phyloP scores from a whole-genome alignment of 2,113 vertebrate genomes.

The Anoura caudifer region DNA sequence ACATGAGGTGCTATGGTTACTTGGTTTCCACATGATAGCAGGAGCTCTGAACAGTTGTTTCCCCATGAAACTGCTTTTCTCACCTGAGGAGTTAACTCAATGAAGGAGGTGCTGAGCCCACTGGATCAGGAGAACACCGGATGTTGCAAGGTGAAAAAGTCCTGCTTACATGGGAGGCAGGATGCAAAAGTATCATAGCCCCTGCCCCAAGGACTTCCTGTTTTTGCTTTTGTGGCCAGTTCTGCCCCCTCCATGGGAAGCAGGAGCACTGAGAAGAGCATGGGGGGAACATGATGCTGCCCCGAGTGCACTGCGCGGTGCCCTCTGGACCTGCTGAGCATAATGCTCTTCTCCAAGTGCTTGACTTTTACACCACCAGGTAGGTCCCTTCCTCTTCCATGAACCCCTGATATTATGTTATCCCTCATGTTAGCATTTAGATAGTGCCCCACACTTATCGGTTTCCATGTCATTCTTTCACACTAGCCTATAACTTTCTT shows the following conservation, averaged over 20 bases:
- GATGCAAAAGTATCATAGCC: neutral
- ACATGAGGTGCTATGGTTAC: neutral
- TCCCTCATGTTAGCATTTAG: neutral
- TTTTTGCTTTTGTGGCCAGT: neutral
- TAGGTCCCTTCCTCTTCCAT: neutral
- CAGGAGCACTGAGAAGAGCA: neutral
- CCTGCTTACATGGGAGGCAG: neutral
- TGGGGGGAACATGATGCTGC: neutral
- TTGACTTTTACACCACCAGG: neutral
- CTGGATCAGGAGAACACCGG: neutral
- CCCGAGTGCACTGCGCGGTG: fast-evolving
- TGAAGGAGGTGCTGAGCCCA: neutral
- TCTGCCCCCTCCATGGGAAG: neutral
- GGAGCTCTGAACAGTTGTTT: neutral
- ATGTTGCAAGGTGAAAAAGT: neutral
- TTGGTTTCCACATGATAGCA: neutral
- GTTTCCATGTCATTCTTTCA: neutral
- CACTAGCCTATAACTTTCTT: neutral
- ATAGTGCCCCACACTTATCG: neutral
- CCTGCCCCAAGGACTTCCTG: neutral
- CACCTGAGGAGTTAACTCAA: neutral
- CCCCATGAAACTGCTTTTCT: neutral
- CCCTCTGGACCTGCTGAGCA: neutral
- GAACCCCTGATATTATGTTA: too few relatives aligned
- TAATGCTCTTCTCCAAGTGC: neutral